Percentiles rank a stretch among this genome's conserved stretches.
These are phyloP conservation scores for Lamprologus sp. DNA, from an alignment of 2,113 vertebrate genomes.

Conservation along the genomic window DNA sequence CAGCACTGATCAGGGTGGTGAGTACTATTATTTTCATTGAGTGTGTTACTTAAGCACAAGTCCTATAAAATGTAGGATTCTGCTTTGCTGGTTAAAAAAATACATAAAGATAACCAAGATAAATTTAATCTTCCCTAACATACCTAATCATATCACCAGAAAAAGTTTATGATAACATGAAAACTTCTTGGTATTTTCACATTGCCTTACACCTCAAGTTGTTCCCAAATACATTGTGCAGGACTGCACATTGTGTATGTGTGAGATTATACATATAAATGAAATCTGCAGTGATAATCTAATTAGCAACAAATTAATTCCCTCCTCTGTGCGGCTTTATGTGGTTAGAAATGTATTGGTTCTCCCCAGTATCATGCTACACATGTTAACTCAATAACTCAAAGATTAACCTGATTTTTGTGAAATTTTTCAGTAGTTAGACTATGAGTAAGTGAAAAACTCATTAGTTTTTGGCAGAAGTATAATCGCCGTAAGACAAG, in stretches of 20 bases:
- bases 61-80: not conserved
- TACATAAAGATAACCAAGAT: not conserved
- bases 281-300: not conserved
- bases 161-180: not conserved
- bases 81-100: not conserved
- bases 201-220: not conserved
- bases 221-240: not conserved
- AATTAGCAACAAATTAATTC: not conserved
- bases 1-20: constrained; percentile 88
- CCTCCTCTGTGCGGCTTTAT: not conserved
- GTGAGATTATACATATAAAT: not conserved
- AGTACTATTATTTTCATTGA: constrained; percentile 38
- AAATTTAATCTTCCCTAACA: not conserved
- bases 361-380: not conserved
- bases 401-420: not conserved
- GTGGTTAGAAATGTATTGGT: not conserved
- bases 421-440: not conserved
- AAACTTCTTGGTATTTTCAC: not conserved
- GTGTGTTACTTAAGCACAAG: not conserved
- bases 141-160: not conserved
- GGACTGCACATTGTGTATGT: not conserved
- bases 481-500: not conserved
- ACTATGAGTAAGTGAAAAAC: not conserved
- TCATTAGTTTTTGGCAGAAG: not conserved
- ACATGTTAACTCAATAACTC: not conserved